Base-by-base conservation (phyloP, 2,888 invertebrate species). In the Cheilosia pagana region DNA sequence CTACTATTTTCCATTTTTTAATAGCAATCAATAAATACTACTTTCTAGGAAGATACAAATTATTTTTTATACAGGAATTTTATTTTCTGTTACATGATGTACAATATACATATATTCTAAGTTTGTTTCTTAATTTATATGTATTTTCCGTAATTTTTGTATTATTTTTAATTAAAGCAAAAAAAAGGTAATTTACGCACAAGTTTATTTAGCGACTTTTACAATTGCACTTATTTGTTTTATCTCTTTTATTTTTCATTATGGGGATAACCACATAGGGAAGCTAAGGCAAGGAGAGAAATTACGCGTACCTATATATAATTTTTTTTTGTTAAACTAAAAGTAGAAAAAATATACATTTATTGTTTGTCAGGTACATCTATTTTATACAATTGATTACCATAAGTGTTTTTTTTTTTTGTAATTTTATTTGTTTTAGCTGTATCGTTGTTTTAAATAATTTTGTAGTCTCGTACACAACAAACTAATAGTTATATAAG, bases 301-400 rank as follows among this genome's bases (percentile, higher is more conserved):
- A 53, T 60, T 77, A 57, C 41, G 21, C 53, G 39, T 67, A 55
- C 53, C 45, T 74, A 48, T 41, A 14, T 57, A 41, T 10, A 41
- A 70, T 65, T 67, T 55, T 39, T 75, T 68, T 0, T 71, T 57
- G 71, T 55, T 7, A 62, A 79, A 59, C 72, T 75, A 71, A 48
- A 55, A 62, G 50, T 75, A 68, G 62, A 76, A 81, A 68, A 81
- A 68, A 76, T 81, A 62, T 85, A 81, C 81, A 86, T 81, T 76
- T 76, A 76, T 76, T 76, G 76, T 85, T 87, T 75, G 77, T 87
- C 87, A 87, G 87, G 87, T 87, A 87, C 87, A 87, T 87, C 87
- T 87, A 87, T 87, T 86, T 86, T 87, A 81, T 87, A 87, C 86
- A 87, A 78, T 50, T 86, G 82, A 83, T 86, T 78, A 86, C 81